phyloP scores from a whole-genome alignment of 1,140 invertebrate genomes.

The Scaptodrosophila lebanonensis region DNA sequence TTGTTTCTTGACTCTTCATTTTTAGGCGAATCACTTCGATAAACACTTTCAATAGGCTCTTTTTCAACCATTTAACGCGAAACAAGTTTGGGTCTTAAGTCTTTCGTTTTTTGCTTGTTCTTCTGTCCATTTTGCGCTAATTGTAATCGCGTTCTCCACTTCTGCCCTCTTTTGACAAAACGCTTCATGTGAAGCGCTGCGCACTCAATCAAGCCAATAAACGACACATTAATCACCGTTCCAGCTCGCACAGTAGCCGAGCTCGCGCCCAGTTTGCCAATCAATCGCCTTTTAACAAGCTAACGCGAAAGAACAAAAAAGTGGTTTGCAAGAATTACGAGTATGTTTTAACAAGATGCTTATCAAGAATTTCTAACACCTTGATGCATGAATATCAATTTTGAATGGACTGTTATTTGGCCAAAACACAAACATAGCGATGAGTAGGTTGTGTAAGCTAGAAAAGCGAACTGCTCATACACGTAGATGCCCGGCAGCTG shows the following conservation, averaged over 20 bases:
- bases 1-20: no score
- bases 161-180: not conserved
- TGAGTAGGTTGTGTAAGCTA: not conserved
- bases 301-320: slow-evolving; percentile 25
- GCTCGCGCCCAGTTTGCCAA: slow-evolving; percentile 28
- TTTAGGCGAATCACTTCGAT: no score
- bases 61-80: slow-evolving; percentile 22
- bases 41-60: no score
- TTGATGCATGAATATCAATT: slow-evolving; percentile 52
- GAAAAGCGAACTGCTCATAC: not conserved
- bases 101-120: slow-evolving; percentile 18
- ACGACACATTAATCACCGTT: slow-evolving; percentile 64
- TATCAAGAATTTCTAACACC: slow-evolving; percentile 25
- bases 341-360: slow-evolving; percentile 47
- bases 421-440: not conserved
- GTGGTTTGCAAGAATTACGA: no score
- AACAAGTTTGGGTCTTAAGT: slow-evolving; percentile 37
- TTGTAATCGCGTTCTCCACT: slow-evolving; percentile 50
- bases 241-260: slow-evolving; percentile 7
- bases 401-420: slow-evolving; percentile 18
- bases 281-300: slow-evolving; percentile 13
- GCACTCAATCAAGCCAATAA: slow-evolving; percentile 54
- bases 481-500: slow-evolving; percentile 36
- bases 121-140: slow-evolving; percentile 14
- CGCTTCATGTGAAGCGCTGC: not conserved